phyloP scores from a whole-genome alignment of 2,888 invertebrate species.

The Orthosia gracilis region DNA sequence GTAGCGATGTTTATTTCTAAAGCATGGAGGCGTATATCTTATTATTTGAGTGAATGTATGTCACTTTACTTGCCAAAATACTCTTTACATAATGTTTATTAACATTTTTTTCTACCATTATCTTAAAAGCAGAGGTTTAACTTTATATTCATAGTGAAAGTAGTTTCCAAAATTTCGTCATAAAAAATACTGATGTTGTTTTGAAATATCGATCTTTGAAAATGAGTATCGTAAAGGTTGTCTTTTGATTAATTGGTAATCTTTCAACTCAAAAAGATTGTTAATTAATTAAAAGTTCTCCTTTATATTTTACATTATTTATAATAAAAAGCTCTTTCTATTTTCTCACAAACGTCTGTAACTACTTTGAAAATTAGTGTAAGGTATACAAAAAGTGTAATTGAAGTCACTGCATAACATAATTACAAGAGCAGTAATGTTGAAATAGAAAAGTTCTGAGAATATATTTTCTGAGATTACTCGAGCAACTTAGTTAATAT shows the following conservation, averaged over 20 bases:
- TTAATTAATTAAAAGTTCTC: too few species aligned
- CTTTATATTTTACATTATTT: too few species aligned
- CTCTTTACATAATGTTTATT: conserved; percentile 13
- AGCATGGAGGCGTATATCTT: conserved; percentile 14
- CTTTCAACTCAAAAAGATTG: too few species aligned
- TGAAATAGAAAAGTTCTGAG: neutral
- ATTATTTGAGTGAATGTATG: conserved; percentile 27
- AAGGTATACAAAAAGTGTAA: neutral
- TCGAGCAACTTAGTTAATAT: neutral
- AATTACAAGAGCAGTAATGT: neutral
- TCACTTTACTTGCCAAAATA: conserved; percentile 24
- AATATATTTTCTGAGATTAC: conserved; percentile 1
- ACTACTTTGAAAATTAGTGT: neutral
- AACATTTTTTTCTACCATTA: neutral
- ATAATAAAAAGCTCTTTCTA: too few species aligned
- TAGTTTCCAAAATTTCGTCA: too few species aligned
- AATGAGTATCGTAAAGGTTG: too few species aligned
- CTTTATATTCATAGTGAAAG: too few species aligned
- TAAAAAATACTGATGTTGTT: too few species aligned
- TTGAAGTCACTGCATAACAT: neutral
- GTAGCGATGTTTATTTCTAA: conserved; percentile 40
- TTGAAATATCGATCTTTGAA: too few species aligned
- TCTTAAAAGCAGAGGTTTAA: too few species aligned
- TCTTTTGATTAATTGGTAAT: too few species aligned
- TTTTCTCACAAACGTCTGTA: too few species aligned